Conservation (phyloP, 2,113 vertebrate species). For the Ptilorrhoa leucosticta region DNA sequence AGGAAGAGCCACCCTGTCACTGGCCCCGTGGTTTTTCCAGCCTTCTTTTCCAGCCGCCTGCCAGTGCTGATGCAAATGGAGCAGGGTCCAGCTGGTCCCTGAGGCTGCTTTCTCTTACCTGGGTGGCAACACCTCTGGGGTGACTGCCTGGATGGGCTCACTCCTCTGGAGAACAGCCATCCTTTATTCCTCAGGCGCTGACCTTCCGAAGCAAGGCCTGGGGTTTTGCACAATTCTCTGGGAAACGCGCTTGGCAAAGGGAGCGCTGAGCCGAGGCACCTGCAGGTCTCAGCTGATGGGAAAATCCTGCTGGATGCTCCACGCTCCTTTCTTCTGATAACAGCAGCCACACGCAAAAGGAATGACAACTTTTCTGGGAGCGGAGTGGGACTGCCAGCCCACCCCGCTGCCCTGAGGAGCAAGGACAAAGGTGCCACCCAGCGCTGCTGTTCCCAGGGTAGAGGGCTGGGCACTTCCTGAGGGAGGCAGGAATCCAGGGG, state of each 20-base stretch:
- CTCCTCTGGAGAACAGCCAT: background rate
- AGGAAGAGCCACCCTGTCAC: background rate
- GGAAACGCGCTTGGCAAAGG: background rate
- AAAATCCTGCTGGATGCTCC: background rate
- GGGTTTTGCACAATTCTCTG: background rate
- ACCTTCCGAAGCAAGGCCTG: background rate
- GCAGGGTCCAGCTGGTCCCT: background rate
- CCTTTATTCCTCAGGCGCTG: background rate
- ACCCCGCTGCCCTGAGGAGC: background rate
- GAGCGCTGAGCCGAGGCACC: background rate
- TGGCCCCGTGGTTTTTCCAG: background rate
- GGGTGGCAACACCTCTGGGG: rapidly evolving
- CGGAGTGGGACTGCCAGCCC: background rate
- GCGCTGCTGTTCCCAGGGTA: background rate
- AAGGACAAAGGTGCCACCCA: background rate
- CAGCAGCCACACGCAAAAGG: background rate
- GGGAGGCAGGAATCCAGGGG: background rate
- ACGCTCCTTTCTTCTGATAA: background rate
- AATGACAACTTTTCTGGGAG: background rate
- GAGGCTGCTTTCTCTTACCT: background rate
- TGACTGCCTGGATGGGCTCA: background rate
- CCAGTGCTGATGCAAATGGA: background rate
- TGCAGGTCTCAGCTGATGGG: background rate
- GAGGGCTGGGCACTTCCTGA: background rate
- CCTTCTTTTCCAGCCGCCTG: background rate